A percentile compares a stretch with the other conserved stretches of the same genome.
Evolutionary conservation across 92 coral and sea anemone genomes (phyloP).

Genomic region (Parazoanthus atlanticus): DNA sequence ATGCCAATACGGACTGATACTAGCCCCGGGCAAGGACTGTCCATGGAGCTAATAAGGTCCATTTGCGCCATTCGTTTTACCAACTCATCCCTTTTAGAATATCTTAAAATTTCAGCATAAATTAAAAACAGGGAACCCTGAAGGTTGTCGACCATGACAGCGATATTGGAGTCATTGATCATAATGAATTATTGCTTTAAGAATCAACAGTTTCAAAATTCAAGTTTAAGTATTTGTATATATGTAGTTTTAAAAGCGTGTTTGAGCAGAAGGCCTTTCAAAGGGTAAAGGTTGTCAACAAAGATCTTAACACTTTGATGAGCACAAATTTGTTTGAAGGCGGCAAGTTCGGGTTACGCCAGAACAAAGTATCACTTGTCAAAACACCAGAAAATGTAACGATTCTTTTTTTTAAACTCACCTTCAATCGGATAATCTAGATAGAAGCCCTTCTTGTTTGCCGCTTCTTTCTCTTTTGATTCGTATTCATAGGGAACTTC

Average conservation of each 20-base stretch:
- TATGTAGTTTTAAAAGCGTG: neutral
- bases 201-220: neutral
- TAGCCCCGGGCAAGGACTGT: neutral
- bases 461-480: constrained; percentile 17
- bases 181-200: neutral
- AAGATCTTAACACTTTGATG: constrained; percentile 1
- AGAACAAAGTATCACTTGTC: neutral
- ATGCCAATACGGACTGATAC: neutral
- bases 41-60: too few relatives aligned
- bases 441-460: constrained; percentile 65
- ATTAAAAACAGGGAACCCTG: neutral
- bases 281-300: constrained; percentile 13
- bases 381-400: neutral
- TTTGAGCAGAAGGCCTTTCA: neutral
- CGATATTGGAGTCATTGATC: neutral
- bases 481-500: constrained; percentile 38
- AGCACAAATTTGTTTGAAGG: constrained; percentile 10
- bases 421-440: constrained; percentile 95
- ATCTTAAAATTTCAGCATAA: constrained; percentile 6
- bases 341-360: neutral
- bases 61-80: neutral
- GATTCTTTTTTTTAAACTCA: constrained; percentile 28
- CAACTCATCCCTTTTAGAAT: constrained; percentile 8
- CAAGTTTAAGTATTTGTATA: neutral
- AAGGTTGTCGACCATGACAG: too few relatives aligned